phyloP scores from a whole-genome alignment of 2,888 invertebrate species.

The Silvanus unidentatus region DNA sequence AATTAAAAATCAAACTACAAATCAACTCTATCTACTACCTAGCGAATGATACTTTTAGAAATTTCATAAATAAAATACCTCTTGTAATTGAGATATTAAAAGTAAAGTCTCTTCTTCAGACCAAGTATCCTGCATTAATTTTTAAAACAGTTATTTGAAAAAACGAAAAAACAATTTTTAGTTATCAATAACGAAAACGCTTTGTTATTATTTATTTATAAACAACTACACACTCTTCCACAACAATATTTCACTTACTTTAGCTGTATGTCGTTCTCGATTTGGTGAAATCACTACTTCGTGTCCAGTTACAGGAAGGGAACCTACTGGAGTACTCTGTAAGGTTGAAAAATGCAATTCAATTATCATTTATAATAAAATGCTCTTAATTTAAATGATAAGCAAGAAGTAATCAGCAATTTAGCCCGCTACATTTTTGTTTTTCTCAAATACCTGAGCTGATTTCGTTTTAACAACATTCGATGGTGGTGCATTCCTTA shows the following conservation, averaged over 20 bases:
- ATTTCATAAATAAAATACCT: conserved; percentile 10
- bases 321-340: conserved; percentile 90
- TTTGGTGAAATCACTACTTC: conserved; percentile 88
- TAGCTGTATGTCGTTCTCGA: conserved; percentile 75
- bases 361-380: too few relatives aligned
- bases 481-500: conserved; percentile 81
- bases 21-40: too few relatives aligned
- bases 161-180: conserved; percentile 4
- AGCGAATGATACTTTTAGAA: too few relatives aligned
- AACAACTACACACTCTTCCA: too few relatives aligned
- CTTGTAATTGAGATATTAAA: conserved; percentile 15
- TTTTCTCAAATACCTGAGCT: conserved; percentile 50
- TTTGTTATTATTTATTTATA: too few relatives aligned
- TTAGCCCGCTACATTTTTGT: too few relatives aligned
- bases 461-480: conserved; percentile 80
- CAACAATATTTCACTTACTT: too few relatives aligned
- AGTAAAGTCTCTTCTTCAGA: conserved; percentile 15
- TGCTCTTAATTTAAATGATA: too few relatives aligned
- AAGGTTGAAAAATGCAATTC: too few relatives aligned
- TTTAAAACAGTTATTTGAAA: conserved; percentile 2
- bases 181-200: too few relatives aligned
- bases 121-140: conserved; percentile 10
- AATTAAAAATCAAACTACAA: too few relatives aligned
- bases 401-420: too few relatives aligned
- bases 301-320: conserved; percentile 85